Evolutionary conservation across 2,888 invertebrate genomes (phyloP), one percentile per base, ranked within the genome.

Genomic region (Lomographa bimaculata): DNA sequence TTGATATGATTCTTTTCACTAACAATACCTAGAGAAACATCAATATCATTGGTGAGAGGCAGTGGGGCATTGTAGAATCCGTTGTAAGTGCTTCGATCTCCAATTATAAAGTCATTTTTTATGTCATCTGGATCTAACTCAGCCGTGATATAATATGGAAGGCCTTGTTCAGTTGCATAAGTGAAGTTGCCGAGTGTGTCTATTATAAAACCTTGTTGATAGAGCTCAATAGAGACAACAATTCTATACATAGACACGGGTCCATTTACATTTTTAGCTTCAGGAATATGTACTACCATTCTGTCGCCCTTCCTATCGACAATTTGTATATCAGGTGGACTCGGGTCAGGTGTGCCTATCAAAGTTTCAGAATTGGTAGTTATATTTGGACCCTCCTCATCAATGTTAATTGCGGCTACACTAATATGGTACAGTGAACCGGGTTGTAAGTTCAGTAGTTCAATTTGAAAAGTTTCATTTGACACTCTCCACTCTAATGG

Each of bases 61-160:
- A 97, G 72, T 0, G 95, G 95, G 1, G 92, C 93, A 85, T 97
- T 97, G 53, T 91, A 92, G 67, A 92, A 96, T 0, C 92, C 92
- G 47, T 94, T 94, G 67, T 96, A 95, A 2, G 81, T 91, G 45
- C 86, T 89, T 5, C 91, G 91, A 77, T 97, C 94, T 2, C 97
- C 97, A 24, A 97, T 92, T 0, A 91, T 85, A 75, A 97, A 97
- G 33, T 90, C 90, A 54, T 91, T 89, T 23, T 91, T 80, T 5
- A 93, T 90, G 46, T 92, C 91, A 52, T 92, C 90, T 9, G 94
- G 92, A 35, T 92, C 90, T 43, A 97, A 79, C 73, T 96, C 95
- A 0, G 95, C 97, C 3, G 96, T 91, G 14, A 97, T 93, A 66
- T 97, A 97, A 71, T 95, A 97, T 1, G 93, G 92, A 2, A 93